phyloP scores from a whole-genome alignment of 2,797 vertebrate species.

The Phoxinus dragarum region DNA sequence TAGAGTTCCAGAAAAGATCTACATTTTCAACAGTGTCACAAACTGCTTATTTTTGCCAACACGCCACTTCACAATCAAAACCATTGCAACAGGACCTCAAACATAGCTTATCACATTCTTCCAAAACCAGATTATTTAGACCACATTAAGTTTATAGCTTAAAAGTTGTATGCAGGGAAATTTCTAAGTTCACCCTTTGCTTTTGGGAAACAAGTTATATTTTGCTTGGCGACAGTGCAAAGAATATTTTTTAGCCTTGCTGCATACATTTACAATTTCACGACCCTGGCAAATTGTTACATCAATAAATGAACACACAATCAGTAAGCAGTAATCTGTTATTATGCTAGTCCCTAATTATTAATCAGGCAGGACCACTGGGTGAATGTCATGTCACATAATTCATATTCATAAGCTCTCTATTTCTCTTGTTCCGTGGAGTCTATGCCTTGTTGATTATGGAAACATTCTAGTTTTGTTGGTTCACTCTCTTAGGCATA shows the following conservation, averaged over 20 bases:
- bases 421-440: background rate
- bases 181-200: background rate
- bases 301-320: background rate
- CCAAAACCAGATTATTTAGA: constrained; percentile 7
- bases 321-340: background rate
- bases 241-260: too few species aligned
- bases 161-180: background rate
- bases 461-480: constrained; percentile 1
- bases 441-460: background rate
- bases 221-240: background rate
- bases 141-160: background rate
- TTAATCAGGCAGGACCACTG: background rate
- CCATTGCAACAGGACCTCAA: background rate
- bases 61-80: background rate
- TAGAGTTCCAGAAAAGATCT: too few species aligned
- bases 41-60: background rate
- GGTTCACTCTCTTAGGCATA: background rate
- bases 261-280: background rate
- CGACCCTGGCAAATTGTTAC: background rate
- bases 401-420: background rate
- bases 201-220: background rate
- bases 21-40: background rate
- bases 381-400: background rate
- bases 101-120: background rate
- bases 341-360: background rate